phyloP scores from a whole-genome alignment of 2,113 vertebrate genomes.

The Anguilla japonica region DNA sequence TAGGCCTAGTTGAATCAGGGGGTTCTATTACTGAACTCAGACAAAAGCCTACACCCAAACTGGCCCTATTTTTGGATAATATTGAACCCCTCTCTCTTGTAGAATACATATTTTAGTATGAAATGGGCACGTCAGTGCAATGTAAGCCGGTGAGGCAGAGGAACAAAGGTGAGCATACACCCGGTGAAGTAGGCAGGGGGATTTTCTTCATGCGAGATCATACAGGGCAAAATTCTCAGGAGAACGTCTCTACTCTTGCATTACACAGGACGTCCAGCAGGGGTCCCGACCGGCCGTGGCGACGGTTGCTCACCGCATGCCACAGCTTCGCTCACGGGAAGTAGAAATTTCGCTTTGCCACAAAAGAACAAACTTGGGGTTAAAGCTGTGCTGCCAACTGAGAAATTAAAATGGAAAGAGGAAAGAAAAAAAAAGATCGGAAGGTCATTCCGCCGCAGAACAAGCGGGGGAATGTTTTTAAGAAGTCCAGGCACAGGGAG shows the following conservation, averaged over 20 bases:
- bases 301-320: neutral
- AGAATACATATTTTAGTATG: neutral
- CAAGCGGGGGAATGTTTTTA: neutral
- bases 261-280: neutral
- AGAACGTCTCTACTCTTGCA: neutral
- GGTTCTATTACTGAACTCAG: no score
- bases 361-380: conserved; percentile 15
- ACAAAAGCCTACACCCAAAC: no score
- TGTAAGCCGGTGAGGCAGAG: neutral
- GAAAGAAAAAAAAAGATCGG: neutral
- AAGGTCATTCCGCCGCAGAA: neutral
- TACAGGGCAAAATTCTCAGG: neutral
- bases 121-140: neutral
- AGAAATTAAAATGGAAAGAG: neutral
- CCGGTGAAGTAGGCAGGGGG: no score
- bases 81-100: no score
- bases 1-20: no score
- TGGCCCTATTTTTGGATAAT: no score
- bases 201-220: neutral
- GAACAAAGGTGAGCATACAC: neutral
- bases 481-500: neutral
- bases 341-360: neutral
- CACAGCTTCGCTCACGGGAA: neutral
- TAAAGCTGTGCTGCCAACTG: conserved; percentile 1
- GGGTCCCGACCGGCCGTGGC: no score